Evolutionary conservation across 2,797 vertebrate genomes (phyloP), one percentile per base, ranked within the genome.

Genomic region (Salarias fasciatus): DNA sequence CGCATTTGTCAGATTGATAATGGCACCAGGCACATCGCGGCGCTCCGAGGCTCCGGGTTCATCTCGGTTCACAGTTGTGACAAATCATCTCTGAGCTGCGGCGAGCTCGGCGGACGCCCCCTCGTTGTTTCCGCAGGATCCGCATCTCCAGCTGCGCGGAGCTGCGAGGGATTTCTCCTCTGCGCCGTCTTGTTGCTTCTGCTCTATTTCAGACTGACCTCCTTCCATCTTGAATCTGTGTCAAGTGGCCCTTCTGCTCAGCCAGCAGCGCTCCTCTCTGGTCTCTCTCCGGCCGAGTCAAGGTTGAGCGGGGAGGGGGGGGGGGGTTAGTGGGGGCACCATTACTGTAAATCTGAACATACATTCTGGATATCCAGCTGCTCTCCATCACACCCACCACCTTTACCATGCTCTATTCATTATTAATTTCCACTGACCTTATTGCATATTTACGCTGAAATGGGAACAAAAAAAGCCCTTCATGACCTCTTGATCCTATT

Each of bases 151-250:
- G 43, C 74, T 80, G 84, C 54, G 12, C 10, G 59, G 61, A 67
- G 75, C 83, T 86, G 72, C 72, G 80, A 73, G 82, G 57, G 58
- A 44, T 79, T 78, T 67, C 79, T 72, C 12, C 9, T 4, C 47
- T 63, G 53, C 47, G 14, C 43, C 63, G 53, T 61, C 72, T 78
- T 72, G 79, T 89, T 88, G 80, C 83, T 91, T 92, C 89, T 91
- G 86, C 88, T 91, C 87, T 75, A 87, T 60, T 91, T 92, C 86
- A 83, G 63, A 62, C 75, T 84, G 85, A 86, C 87, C 84, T 86
- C 72, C 75, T 86, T 87, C 80, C 49, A 68, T 75, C 65, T 70
- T 69, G 55, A 83, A 83, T 86, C 31, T 86, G 72, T 86, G 86
- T 86, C 80, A 89, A 61, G 6, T 35, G 73, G 63, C n/a, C 69